Evolutionary conservation across 1,140 invertebrate species (phyloP).

Genomic region (Papilio helenus): DNA sequence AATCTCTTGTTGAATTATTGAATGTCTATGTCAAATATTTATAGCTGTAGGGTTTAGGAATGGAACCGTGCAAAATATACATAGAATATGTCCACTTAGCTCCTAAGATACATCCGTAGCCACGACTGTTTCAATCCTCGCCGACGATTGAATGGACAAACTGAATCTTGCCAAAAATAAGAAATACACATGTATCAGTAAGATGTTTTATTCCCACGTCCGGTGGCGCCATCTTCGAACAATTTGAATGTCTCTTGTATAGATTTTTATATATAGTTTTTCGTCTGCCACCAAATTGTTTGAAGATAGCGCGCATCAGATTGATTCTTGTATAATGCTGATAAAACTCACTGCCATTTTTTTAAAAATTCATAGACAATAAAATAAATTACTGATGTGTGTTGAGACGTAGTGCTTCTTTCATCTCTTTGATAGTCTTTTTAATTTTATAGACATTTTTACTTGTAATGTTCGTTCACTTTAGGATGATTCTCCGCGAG

Average conservation of each 20-base stretch:
- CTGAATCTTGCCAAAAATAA: conserved; percentile 38
- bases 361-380: conserved; percentile 40
- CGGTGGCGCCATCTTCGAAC: neutral
- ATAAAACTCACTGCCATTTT: conserved; percentile 34
- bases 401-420: conserved; percentile 38
- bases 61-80: conserved; percentile 20
- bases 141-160: neutral
- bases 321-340: conserved; percentile 19
- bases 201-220: conserved; percentile 32
- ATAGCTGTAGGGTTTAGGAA: conserved; percentile 29
- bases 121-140: conserved; percentile 8
- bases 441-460: conserved; percentile 22
- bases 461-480: conserved; percentile 23
- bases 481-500: neutral
- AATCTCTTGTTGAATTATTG: conserved; percentile 36
- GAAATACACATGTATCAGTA: conserved; percentile 35
- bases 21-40: conserved; percentile 39
- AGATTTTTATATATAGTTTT: conserved; percentile 20
- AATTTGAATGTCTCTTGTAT: neutral
- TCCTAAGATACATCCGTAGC: conserved; percentile 19
- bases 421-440: conserved; percentile 18
- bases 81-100: conserved; percentile 35
- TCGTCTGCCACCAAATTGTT: conserved; percentile 6
- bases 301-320: conserved; percentile 6
- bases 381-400: conserved; percentile 49